phyloP scores from a whole-genome alignment of 2,113 vertebrate genomes.

The Ibidorhyncha struthersii region DNA sequence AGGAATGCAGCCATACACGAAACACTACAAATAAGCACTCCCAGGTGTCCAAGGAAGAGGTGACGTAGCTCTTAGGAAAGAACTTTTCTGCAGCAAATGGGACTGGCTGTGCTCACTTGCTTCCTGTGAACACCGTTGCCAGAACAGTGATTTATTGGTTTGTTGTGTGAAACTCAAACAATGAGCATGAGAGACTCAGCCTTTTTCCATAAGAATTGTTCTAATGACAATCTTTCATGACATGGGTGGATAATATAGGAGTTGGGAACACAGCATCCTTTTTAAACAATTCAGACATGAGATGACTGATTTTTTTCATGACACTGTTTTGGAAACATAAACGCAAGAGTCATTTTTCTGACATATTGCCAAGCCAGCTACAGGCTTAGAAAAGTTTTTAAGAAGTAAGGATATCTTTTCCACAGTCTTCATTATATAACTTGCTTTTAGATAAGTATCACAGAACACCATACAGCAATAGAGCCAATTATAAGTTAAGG shows the following conservation, averaged over 20 bases:
- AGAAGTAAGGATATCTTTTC: not conserved
- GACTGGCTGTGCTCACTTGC: not conserved
- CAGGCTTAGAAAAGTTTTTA: not conserved
- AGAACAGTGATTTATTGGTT: not conserved
- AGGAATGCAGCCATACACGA: not conserved
- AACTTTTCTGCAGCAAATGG: not conserved
- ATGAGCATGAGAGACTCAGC: not conserved
- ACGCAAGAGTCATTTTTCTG: not conserved
- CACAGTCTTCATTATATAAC: not conserved
- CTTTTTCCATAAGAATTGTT: constrained; percentile 25
- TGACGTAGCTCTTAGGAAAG: not conserved
- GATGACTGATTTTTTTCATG: not conserved
- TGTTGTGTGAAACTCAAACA: not conserved
- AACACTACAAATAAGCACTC: not conserved
- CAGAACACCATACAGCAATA: not conserved
- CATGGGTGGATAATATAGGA: not conserved
- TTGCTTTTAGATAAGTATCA: not conserved
- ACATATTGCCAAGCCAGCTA: not conserved
- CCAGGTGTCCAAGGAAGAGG: not conserved
- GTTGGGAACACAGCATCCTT: not conserved
- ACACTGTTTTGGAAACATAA: not conserved
- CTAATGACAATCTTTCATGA: not conserved
- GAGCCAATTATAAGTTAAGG: constrained; percentile 39
- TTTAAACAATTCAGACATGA: constrained; percentile 21
- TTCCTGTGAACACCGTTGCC: not conserved